These are phyloP conservation scores for Catostylus mosaicus DNA, from an alignment of 30 jellyfish, hydroid and myxozoan species.

Conservation along the genomic window DNA sequence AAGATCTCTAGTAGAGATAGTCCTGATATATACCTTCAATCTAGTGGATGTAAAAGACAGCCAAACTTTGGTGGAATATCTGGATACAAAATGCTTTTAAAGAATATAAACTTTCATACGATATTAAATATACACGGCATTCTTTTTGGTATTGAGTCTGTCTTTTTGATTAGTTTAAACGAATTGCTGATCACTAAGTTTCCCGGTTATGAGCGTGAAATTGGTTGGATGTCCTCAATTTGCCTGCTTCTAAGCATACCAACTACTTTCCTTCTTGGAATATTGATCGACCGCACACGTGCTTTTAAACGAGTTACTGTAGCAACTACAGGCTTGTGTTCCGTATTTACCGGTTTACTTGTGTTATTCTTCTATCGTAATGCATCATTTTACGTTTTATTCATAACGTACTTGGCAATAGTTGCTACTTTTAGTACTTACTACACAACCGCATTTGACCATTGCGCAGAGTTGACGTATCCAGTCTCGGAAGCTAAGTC, in stretches of 20 bases:
- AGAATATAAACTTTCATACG: slow-evolving; percentile 21
- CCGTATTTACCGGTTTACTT: slow-evolving; percentile 41
- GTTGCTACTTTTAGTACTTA: slow-evolving; percentile 58
- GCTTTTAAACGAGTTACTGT: slow-evolving; percentile 63
- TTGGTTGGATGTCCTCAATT: slow-evolving; percentile 74
- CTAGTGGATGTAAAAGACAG: neutral
- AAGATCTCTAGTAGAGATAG: neutral
- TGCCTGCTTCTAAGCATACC: slow-evolving; percentile 64
- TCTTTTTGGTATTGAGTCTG: slow-evolving; percentile 60
- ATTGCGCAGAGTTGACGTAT: slow-evolving; percentile 77
- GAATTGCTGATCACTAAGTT: slow-evolving; percentile 67
- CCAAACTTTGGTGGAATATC: neutral
- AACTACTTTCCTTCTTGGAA: slow-evolving; percentile 72
- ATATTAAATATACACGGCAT: slow-evolving; percentile 60
- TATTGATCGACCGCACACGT: slow-evolving; percentile 64
- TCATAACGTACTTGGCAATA: slow-evolving; percentile 5
- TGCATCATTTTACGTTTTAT: slow-evolving; percentile 21
- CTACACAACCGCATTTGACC: slow-evolving; percentile 89
- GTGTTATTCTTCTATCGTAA: slow-evolving; percentile 29
- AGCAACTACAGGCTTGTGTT: slow-evolving; percentile 44
- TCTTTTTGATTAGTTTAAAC: slow-evolving; percentile 66
- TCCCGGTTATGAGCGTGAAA: slow-evolving; percentile 83
- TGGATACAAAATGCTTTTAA: slow-evolving; percentile 28
- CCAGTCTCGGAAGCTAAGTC: slow-evolving; percentile 67
- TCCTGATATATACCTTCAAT: neutral